These are phyloP conservation scores for Drosophila mettleri DNA, from an alignment of 2,888 invertebrate species.

Conservation along the genomic window DNA sequence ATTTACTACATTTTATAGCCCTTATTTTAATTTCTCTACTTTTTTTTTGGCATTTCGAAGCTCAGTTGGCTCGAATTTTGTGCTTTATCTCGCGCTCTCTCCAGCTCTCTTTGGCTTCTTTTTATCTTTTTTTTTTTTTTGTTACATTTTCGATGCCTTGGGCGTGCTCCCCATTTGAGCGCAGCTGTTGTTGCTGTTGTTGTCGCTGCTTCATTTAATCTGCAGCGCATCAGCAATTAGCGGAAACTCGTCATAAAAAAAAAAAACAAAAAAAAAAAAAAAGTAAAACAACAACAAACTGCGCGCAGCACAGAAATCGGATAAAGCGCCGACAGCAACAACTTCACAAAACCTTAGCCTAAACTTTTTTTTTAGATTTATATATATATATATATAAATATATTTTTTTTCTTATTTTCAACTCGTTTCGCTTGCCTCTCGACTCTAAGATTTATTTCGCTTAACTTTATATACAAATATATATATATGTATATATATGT, in stretches of 20 bases:
- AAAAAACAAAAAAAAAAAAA: slow-evolving; percentile 36
- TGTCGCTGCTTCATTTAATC: slow-evolving; percentile 66
- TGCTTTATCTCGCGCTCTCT: neutral
- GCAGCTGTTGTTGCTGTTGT: slow-evolving; percentile 47
- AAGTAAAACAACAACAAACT: slow-evolving; percentile 19
- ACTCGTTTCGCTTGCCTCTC: slow-evolving; percentile 66
- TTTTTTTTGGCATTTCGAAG: slow-evolving; percentile 15
- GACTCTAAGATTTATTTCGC: slow-evolving; percentile 78
- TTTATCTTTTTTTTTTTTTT: slow-evolving; percentile 1
- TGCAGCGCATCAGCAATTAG: slow-evolving; percentile 81
- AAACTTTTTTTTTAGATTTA: slow-evolving; percentile 49
- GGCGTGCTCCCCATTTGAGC: slow-evolving; percentile 47
- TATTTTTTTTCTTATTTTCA: slow-evolving; percentile 49
- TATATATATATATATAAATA: neutral
- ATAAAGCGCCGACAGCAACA: slow-evolving; percentile 75
- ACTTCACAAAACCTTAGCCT: slow-evolving; percentile 64
- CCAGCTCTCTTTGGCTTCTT: too few relatives aligned
- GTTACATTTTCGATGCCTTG: slow-evolving; percentile 39
- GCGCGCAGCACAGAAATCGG: slow-evolving; percentile 70
- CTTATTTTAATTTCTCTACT: neutral
- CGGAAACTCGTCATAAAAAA: slow-evolving; percentile 80
- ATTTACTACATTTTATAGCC: too few relatives aligned
- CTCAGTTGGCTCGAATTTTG: neutral
- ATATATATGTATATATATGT: slow-evolving; percentile 22
- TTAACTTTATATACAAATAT: slow-evolving; percentile 53